Base-by-base conservation (phyloP, 1,140 invertebrate genomes). In the Phymastichus coffea region DNA sequence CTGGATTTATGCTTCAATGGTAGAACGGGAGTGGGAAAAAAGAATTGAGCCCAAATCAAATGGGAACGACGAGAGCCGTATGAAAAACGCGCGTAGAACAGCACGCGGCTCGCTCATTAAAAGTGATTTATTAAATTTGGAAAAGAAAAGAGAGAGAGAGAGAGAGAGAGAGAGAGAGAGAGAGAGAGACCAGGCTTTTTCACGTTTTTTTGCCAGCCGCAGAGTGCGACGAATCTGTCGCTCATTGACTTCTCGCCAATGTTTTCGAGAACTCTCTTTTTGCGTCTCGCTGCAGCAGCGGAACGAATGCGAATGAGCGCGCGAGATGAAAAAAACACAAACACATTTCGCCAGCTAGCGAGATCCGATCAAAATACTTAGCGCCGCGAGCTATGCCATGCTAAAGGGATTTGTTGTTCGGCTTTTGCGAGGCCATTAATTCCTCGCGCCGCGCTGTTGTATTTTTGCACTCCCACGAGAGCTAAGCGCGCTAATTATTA, bases 61-160 rank as follows among this genome's bases (percentile, higher is more conserved):
- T 56, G 43, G 43, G 54, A 56, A 43, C 20, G 22, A 55, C 14
- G 12, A 37, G 38, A 48, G 33, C 33, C 40, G 22, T 23, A 30
- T 38, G 52, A 61, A 46, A 48, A 41, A 53, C 41, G 19, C 48
- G 23, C 30, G 41, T 15, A 4, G n/a, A 2, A 55, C 1, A 28
- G 4, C 14, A 22, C 14, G 17, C n/a, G 35, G 10, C 46, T n/a
- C n/a, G n/a, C 55, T 57, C 46, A 49, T 57, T 57, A 57, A 57
- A 57, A 57, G 37, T 57, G 55, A 49, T 57, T 57, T 41, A 57
- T 57, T 57, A 49, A 57, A 57, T 49, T 49, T 25, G 25, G 12
- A 15, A 20, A 48, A 57, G 40, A 28, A 28, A 41, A 33, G 4
- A 7, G 22, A 28, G 20, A 52, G 19, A 47, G 15, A 35, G 19